A percentile compares a stretch with the other conserved stretches of the same genome.
phyloP scores from a whole-genome alignment of 2,797 vertebrate genomes.

The Schizopygopsis pylzovi region DNA sequence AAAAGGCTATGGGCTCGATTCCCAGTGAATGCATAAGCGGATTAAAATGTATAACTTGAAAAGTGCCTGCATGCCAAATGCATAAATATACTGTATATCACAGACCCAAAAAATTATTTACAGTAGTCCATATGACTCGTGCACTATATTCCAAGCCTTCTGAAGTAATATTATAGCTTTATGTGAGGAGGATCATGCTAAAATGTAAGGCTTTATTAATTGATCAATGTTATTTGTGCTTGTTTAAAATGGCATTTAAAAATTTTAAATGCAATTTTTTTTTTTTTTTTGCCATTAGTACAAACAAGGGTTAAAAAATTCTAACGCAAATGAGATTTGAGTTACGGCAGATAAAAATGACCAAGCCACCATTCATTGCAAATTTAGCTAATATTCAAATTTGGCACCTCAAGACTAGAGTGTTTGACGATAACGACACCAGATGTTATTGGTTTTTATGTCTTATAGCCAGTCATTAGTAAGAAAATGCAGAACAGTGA shows the following conservation, averaged over 20 bases:
- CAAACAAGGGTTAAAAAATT: not conserved
- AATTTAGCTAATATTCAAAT: not conserved
- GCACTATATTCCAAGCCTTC: not conserved
- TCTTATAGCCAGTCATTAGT: not conserved
- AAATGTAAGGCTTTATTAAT: not conserved
- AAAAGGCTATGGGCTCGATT: not conserved
- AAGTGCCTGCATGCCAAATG: not conserved
- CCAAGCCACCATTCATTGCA: not conserved
- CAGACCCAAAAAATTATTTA: not conserved
- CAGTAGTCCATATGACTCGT: not conserved
- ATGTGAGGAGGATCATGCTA: not conserved
- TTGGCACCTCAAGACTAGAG: not conserved
- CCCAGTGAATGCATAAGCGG: not conserved
- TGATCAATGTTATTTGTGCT: not conserved
- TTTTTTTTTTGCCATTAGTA: not conserved
- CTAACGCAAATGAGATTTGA: not conserved
- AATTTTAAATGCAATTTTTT: not conserved
- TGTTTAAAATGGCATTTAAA: not conserved
- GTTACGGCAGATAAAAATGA: not conserved
- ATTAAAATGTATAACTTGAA: not conserved
- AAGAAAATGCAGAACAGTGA: not conserved
- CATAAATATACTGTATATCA: not conserved
- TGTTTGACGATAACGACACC: not conserved
- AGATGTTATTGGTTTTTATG: not conserved
- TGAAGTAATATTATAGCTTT: not conserved